These are phyloP conservation scores for Cynoglossus semilaevis DNA, from an alignment of 2,113 vertebrate species.

Conservation along the genomic window DNA sequence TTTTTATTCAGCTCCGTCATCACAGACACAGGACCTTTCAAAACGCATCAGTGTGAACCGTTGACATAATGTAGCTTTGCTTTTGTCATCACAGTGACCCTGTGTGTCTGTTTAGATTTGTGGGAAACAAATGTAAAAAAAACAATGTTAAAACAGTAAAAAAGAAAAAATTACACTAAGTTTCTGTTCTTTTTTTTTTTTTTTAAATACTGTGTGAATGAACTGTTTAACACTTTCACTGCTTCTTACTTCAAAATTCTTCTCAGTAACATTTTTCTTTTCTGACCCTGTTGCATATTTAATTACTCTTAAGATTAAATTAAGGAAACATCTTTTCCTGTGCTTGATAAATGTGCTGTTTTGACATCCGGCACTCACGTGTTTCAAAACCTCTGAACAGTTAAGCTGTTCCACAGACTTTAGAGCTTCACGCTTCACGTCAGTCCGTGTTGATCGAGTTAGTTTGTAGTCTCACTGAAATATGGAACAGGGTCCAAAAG, in stretches of 20 bases:
- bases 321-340: background rate
- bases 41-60: constrained; percentile 1
- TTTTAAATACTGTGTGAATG: background rate
- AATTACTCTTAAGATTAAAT: background rate
- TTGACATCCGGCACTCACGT: no score
- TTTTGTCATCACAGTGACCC: constrained; percentile 2
- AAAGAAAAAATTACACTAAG: constrained; percentile 1
- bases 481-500: background rate
- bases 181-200: constrained; percentile 7
- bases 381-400: no score
- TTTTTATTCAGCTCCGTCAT: constrained; percentile 19
- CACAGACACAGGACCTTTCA: constrained; percentile 14
- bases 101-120: constrained; percentile 4
- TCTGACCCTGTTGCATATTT: background rate
- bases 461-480: background rate
- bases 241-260: background rate
- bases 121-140: background rate
- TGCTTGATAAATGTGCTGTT: background rate
- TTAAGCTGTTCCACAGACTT: no score
- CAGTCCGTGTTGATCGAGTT: background rate
- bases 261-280: background rate
- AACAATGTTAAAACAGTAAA: constrained; percentile 36
- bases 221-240: background rate
- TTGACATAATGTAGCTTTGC: background rate
- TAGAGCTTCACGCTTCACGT: no score